Conservation (phyloP, 2,113 vertebrate species). For the Sphaerodactylus townsendi region DNA sequence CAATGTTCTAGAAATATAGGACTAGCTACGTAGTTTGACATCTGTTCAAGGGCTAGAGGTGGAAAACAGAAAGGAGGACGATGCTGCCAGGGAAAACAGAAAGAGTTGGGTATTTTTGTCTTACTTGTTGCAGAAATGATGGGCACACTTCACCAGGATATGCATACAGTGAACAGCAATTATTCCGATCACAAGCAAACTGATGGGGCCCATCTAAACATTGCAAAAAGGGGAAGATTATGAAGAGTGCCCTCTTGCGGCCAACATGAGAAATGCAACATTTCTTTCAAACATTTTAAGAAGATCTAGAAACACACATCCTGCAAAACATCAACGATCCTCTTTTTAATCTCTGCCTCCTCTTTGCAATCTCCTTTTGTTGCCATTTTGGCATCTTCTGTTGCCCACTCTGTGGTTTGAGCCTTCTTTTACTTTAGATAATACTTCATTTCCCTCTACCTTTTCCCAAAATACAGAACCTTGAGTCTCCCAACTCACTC, state of each 20-base stretch:
- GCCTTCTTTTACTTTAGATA: not conserved
- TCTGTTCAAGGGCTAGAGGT: not conserved
- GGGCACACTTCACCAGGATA: slow-evolving; percentile 90
- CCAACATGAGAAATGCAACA: slow-evolving; percentile 52
- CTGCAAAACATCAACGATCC: not conserved
- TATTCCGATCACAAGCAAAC: slow-evolving; percentile 88
- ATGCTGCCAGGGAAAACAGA: not conserved
- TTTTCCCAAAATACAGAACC: too few species aligned
- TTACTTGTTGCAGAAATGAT: slow-evolving; percentile 91
- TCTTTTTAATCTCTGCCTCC: not conserved
- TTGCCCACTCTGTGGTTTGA: too few species aligned
- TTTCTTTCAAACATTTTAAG: not conserved
- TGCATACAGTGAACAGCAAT: slow-evolving; percentile 94
- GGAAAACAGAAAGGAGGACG: too few species aligned
- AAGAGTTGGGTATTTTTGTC: slow-evolving; percentile 29
- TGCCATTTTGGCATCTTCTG: too few species aligned
- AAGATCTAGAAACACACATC: not conserved
- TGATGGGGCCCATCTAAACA: slow-evolving; percentile 88
- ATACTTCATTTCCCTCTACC: not conserved
- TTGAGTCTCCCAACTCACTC: not conserved
- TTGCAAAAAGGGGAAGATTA: slow-evolving; percentile 2
- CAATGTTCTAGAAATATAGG: not conserved
- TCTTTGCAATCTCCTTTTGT: too few species aligned
- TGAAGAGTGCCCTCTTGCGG: slow-evolving; percentile 57
- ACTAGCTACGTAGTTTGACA: not conserved